phyloP scores from a whole-genome alignment of 2,888 invertebrate genomes.

The Campopleginae sp. region DNA sequence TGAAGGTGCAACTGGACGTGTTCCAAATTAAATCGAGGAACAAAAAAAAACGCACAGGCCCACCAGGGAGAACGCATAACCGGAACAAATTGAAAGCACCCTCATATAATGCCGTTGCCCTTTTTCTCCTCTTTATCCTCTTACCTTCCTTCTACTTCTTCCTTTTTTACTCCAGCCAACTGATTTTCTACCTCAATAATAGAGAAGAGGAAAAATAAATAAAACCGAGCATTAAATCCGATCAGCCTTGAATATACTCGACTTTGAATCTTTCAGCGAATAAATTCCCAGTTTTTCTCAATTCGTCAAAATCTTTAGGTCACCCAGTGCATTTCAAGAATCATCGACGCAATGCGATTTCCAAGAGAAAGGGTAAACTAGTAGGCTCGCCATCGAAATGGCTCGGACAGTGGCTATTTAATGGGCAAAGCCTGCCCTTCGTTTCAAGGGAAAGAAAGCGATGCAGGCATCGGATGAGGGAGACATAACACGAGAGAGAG shows the following conservation, averaged over 20 bases:
- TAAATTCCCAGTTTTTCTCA: neutral
- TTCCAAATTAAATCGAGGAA: slow-evolving; percentile 82
- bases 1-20: slow-evolving; percentile 80
- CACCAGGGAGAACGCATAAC: slow-evolving; percentile 65
- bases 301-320: neutral
- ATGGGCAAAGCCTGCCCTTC: slow-evolving; percentile 4
- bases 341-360: neutral
- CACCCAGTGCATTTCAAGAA: neutral
- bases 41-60: slow-evolving; percentile 38
- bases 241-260: neutral
- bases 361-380: neutral
- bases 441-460: neutral
- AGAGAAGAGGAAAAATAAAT: neutral
- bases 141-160: slow-evolving; percentile 29
- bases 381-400: slow-evolving; percentile 7
- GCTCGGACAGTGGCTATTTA: slow-evolving; percentile 20
- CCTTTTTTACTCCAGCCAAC: slow-evolving; percentile 1
- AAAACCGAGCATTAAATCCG: neutral
- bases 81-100: slow-evolving; percentile 75
- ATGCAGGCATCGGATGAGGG: slow-evolving; percentile 1
- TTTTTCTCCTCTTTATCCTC: slow-evolving; percentile 66
- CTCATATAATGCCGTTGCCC: slow-evolving; percentile 33
- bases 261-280: neutral
- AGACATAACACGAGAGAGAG: neutral
- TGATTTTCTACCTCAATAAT: slow-evolving; percentile 3